Evolutionary conservation across 2,113 vertebrate species (phyloP), one percentile per base, ranked within the genome.

Genomic region (Anhinga rufa): DNA sequence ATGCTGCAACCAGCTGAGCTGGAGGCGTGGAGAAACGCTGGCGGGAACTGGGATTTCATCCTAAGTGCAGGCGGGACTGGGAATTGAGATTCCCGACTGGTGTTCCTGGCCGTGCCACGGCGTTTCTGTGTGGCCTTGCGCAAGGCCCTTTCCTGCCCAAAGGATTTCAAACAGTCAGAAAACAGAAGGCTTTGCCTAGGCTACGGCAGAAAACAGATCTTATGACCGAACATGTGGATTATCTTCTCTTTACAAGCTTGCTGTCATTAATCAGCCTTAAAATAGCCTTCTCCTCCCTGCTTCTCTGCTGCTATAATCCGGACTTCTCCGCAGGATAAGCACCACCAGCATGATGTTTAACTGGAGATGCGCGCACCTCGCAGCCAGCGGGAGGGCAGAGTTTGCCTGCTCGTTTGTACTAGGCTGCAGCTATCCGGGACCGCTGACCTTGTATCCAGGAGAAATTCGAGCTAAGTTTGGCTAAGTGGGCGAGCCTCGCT

Each of bases 21-120:
- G 1, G 6, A 44, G 42, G 5, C 21, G 4, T 0, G 0, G 42
- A 21, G 46, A 31, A 1, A 5, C 2, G 57, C 70, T 32, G 77
- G 18, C 6, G 7, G 60, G 82, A 65, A 9, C 20, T 1, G 32
- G 10, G 83, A 36, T 29, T 60, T 38, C 77, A 38, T 14, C 58
- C 66, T 1, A 5, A 46, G 54, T 0, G 12, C 64, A 32, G 92
- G 29, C 68, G n/a, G 68, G 15, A 52, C 34, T 48, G 89, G 80
- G 92, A 89, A 78, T 0, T 38, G n/a, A 38, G 69, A 38, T 55
- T 61, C 81, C 90, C 8, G 5, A 44, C 55, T 34, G 70, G 36
- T 52, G 65, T 4, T 93, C 51, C 90, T 86, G 90, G 87, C 90
- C 0, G 0, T 49, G 74, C 34, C 40, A 14, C 58, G 3, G 68